Evolutionary conservation across 2,888 invertebrate genomes (phyloP), one percentile per base, ranked within the genome.

Genomic region (Uloborus plumipes): DNA sequence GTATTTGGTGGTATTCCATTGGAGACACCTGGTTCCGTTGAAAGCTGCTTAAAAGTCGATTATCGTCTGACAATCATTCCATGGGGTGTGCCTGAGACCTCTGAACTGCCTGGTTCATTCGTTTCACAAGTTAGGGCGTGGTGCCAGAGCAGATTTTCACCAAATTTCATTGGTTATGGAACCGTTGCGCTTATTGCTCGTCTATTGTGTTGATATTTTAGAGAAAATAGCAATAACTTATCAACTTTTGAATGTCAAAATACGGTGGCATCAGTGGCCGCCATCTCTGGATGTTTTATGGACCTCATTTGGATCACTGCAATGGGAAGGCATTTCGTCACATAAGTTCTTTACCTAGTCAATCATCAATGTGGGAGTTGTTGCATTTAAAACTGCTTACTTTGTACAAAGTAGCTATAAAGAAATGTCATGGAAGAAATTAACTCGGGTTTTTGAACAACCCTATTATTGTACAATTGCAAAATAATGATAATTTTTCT

Each of bases 31-130:
- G 74, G 80, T 70, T 81, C 69, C 64, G 74, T 75, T 74, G 80
- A 80, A 80, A 80, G 74, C 73, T 80, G 80, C 80, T 81, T 74
- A 65, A 81, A 81, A 81, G 80, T 81, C 80, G 80, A 81, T 81
- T 81, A 81, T 81, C 80, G 70, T 58, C 80, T 81, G 80, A 81
- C 80, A 81, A 81, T 81, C 80, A 81, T 81, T 55, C 70, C 11
- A n/a, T 74, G 80, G 80, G 80, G 74, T 69, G 69, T 74, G 64
- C 80, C 62, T 39, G 13, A 50, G 80, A 80, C 80, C 80, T 80
- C 67, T 80, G 80, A 80, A 74, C 80, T 80, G 69, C 51, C 22
- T 16, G 74, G 80, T 70, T 74, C 80, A 81, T 81, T 81, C 80
- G 80, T 81, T 69, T 74, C 64, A 62, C 70, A 49, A 39, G 51